These are phyloP conservation scores for Petrolisthes cinctipes DNA, from an alignment of 2,888 invertebrate species.

Conservation along the genomic window DNA sequence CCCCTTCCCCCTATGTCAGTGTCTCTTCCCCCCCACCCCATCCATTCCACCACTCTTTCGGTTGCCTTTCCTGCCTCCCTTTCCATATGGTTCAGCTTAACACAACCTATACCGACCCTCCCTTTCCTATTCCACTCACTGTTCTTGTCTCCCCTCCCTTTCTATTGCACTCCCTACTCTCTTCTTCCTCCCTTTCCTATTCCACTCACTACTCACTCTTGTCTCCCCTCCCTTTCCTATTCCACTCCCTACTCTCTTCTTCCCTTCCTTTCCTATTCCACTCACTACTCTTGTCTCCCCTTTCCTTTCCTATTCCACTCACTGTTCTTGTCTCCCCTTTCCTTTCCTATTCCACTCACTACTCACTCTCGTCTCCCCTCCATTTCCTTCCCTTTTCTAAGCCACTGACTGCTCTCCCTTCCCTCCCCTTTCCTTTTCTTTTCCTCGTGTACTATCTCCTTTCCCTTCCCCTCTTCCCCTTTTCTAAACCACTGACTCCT, in stretches of 20 bases:
- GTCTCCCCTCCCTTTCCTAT: not conserved
- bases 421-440: too few species aligned
- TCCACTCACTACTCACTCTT: not conserved
- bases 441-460: too few species aligned
- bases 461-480: too few species aligned
- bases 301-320: too few species aligned
- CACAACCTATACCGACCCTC: not conserved
- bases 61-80: not conserved
- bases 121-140: not conserved
- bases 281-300: too few species aligned
- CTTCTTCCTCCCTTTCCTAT: not conserved
- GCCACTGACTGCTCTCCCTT: too few species aligned
- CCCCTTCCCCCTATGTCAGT: not conserved
- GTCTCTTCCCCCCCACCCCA: not conserved
- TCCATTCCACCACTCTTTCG: not conserved
- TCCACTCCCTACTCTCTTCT: too few species aligned
- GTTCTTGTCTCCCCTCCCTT: not conserved
- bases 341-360: not conserved
- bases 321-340: not conserved
- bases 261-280: not conserved
- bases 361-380: not conserved
- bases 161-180: not conserved
- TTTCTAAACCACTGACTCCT: too few species aligned
- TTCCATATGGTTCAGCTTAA: too few species aligned
- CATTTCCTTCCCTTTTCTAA: not conserved